Base-by-base conservation (phyloP, 2,113 vertebrate species). In the Brachionichthys hirsutus region DNA sequence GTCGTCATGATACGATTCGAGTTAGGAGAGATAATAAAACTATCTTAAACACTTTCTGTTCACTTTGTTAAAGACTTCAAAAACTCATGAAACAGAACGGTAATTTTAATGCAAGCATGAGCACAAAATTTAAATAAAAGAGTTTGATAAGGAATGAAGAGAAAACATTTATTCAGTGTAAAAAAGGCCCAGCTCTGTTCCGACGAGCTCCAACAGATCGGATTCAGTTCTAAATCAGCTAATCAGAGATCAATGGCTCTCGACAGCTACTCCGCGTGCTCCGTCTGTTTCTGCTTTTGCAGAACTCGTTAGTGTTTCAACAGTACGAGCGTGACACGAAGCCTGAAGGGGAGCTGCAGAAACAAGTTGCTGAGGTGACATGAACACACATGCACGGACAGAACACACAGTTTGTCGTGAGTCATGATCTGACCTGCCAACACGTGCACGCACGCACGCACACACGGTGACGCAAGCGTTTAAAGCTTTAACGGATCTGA, bases 181-280 rank as follows among this genome's bases (percentile, higher is more conserved):
- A n/a, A n/a, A n/a, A n/a, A n/a, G n/a, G n/a, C n/a, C n/a, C n/a
- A n/a, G n/a, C n/a, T n/a, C n/a, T n/a, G n/a, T n/a, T n/a, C n/a
- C n/a, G n/a, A n/a, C n/a, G 24, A 30, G 24, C 24, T 6, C 54
- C 50, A 48, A 60, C 40, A 30, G 40, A 40, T 50, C 17, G 9
- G 30, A 15, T 41, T 18, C 14, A 6, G 48, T 54, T 61, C 74
- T 60, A 57, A 60, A 75, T 80, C 67, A 30, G 62, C 60, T 56
- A 47, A 67, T 70, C 59, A 47, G 11, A 54, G 54, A 73, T 73
- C 72, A 62, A 48, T 73, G 43, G 18, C 51, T 70, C 42, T 24
- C 34, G 53, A 70, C 54, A 54, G 45, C 44, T 62, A 9, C 57
- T 62, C 52, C 12, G 6, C 15, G 9, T 56, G 44, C 50, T 55